Base-by-base conservation (phyloP, 37 sponge, comb jelly and placozoan species). In the Aplysina aerophoba region DNA sequence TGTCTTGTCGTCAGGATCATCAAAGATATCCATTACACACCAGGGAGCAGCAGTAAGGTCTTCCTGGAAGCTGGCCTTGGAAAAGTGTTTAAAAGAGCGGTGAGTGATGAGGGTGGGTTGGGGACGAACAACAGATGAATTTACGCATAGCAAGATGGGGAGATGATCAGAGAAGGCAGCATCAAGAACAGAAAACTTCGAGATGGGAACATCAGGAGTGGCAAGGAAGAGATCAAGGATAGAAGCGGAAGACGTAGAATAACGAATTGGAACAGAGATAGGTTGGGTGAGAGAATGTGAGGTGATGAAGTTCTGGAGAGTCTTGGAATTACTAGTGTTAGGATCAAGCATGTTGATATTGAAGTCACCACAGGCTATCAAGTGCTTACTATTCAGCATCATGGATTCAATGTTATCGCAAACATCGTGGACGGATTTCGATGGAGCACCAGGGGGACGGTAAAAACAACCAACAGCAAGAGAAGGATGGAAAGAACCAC, bases 311-410 rank as follows among this genome's bases (percentile, higher is more conserved):
- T 62, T 25, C 4, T 62, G 63, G 25, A 62, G 12, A 13, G 11
- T 2, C 11, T 62, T 62, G 27, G 63, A 13, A 14, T 62, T 22
- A 25, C 4, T 2, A 14, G 4, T 62, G 27, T 2, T 22, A 2
- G 11, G 4, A 11, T 62, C 63, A 2, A 62, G 11, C 63, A 62
- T 25, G 11, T 11, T 41, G 37, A 73, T 37, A 73, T 73, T 73
- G 20, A 15, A 73, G 74, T 73, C 74, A 73, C 74, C 74, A 31
- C 74, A 73, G 37, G 39, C 74, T 14, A 73, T 19, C 31, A 73
- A 73, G 37, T 73, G 13, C 30, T 62, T 62, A 6, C 11, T 62
- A 25, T 4, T 4, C 4, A 62, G 4, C 4, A 11, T 13, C 63
- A 62, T 62, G 4, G 63, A 62, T 14, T 62, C 63, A 62, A 62